Evolutionary conservation across 2,797 vertebrate species (phyloP).

Genomic region (Rhinatrema bivittatum): DNA sequence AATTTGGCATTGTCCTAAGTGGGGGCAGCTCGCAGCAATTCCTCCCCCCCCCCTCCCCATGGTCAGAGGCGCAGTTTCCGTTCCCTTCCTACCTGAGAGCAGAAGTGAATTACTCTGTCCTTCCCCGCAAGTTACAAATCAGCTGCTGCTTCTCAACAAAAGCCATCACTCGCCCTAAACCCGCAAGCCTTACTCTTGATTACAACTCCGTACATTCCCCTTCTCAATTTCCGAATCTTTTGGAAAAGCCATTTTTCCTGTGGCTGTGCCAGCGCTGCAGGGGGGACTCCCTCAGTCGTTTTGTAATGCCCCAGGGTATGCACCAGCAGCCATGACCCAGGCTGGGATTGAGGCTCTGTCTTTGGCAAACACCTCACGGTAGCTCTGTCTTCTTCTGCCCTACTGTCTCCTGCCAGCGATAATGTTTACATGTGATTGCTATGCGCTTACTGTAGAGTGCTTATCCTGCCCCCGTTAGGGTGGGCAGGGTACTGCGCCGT

Average conservation of each 20-base stretch:
- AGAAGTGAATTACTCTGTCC: too few species aligned
- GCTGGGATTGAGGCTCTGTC: constrained; percentile 47
- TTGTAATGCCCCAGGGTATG: constrained; percentile 17
- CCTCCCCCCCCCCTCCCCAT: too few species aligned
- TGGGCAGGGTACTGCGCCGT: constrained; percentile 57
- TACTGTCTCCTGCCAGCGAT: constrained; percentile 60
- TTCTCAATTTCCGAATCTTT: not conserved
- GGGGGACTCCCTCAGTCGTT: too few species aligned
- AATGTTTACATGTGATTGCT: constrained; percentile 72
- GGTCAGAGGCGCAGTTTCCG: too few species aligned
- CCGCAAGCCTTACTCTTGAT: too few species aligned
- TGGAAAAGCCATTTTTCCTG: constrained; percentile 35
- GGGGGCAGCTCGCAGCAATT: too few species aligned
- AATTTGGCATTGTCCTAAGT: too few species aligned
- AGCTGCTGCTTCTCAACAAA: too few species aligned
- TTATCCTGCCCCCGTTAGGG: constrained; percentile 51
- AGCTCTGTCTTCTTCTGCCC: constrained; percentile 66
- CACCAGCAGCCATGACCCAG: constrained; percentile 21
- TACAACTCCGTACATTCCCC: too few species aligned
- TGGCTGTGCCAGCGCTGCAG: accelerated
- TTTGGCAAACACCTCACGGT: constrained; percentile 60
- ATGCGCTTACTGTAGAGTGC: constrained; percentile 59
- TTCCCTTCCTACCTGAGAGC: too few species aligned
- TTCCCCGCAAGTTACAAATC: too few species aligned
- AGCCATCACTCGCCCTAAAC: too few species aligned